phyloP scores from a whole-genome alignment of 2,113 vertebrate species.

The Phyllopteryx taeniolatus region DNA sequence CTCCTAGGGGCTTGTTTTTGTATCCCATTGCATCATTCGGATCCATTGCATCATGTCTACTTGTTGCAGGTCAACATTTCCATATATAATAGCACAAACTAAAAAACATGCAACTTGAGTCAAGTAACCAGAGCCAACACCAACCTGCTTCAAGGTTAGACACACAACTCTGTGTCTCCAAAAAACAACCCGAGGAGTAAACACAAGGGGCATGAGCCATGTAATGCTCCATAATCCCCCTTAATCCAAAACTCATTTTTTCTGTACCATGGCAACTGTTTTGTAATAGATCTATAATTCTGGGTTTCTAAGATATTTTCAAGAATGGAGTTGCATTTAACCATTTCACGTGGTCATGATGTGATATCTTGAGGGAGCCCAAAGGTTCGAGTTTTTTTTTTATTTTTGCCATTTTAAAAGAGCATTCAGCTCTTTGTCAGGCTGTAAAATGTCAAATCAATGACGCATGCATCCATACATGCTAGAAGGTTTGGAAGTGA shows the following conservation, averaged over 20 bases:
- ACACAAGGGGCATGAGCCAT: slow-evolving; percentile 44
- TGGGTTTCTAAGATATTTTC: slow-evolving; percentile 36
- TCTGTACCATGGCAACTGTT: slow-evolving; percentile 41
- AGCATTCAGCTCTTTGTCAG: slow-evolving; percentile 29
- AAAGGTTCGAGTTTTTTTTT: slow-evolving; percentile 1
- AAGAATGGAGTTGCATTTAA: slow-evolving; percentile 24
- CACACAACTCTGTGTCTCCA: slow-evolving; percentile 27
- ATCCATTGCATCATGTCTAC: slow-evolving; percentile 28
- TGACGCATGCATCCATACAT: slow-evolving; percentile 4
- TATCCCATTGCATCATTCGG: slow-evolving; percentile 14
- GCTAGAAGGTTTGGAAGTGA: slow-evolving; percentile 1
- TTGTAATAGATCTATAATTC: slow-evolving; percentile 47
- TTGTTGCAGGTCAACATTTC: slow-evolving; percentile 15
- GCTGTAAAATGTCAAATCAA: slow-evolving; percentile 28
- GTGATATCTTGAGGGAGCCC: slow-evolving; percentile 9
- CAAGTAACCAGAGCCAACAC: slow-evolving; percentile 12
- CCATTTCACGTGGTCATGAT: slow-evolving; percentile 13
- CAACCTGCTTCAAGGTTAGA: slow-evolving; percentile 40
- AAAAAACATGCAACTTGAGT: slow-evolving; percentile 13
- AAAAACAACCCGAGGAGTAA: slow-evolving; percentile 42
- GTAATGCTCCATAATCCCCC: slow-evolving; percentile 43
- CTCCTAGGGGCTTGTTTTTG: background rate
- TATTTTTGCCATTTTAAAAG: slow-evolving; percentile 25
- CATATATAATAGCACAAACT: slow-evolving; percentile 9
- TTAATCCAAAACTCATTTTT: slow-evolving; percentile 41